Conservation (phyloP, 2,888 invertebrate species). For the Hybos culiciformis region DNA sequence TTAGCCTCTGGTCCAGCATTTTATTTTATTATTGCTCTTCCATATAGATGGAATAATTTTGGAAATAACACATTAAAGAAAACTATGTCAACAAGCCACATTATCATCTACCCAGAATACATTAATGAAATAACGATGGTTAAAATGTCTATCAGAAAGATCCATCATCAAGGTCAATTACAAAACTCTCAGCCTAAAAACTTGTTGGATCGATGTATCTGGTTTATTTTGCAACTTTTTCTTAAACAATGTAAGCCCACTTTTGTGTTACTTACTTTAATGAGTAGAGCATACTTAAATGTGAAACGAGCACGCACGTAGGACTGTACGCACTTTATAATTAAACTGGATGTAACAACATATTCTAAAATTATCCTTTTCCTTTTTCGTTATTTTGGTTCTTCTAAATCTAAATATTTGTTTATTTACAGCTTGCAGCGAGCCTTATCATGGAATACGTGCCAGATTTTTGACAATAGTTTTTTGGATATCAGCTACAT, state of each 20-base stretch:
- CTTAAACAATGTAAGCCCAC: slow-evolving; percentile 50
- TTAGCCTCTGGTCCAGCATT: slow-evolving; percentile 54
- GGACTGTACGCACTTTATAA: no score
- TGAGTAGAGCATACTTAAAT: background rate
- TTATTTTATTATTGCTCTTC: slow-evolving; percentile 51
- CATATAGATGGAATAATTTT: slow-evolving; percentile 25
- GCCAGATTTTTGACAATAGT: slow-evolving; percentile 54
- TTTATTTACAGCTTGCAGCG: slow-evolving; percentile 24
- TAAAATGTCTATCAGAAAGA: slow-evolving; percentile 6
- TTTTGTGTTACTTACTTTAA: background rate
- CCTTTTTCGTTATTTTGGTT: slow-evolving; percentile 1
- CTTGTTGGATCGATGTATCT: slow-evolving; percentile 48
- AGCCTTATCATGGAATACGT: slow-evolving; percentile 48
- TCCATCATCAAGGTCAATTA: no score
- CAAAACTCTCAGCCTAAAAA: slow-evolving; percentile 22
- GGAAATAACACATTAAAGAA: slow-evolving; percentile 3
- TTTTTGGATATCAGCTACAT: slow-evolving; percentile 60
- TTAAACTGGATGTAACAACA: background rate
- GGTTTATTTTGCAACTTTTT: slow-evolving; percentile 58
- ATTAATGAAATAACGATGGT: slow-evolving; percentile 27
- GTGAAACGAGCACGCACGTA: background rate
- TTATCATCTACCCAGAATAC: slow-evolving; percentile 23
- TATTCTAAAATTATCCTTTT: background rate
- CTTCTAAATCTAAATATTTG: background rate
- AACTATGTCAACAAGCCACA: background rate